Base-by-base conservation (phyloP, 2,888 invertebrate species). In the Coelopa pilipes region DNA sequence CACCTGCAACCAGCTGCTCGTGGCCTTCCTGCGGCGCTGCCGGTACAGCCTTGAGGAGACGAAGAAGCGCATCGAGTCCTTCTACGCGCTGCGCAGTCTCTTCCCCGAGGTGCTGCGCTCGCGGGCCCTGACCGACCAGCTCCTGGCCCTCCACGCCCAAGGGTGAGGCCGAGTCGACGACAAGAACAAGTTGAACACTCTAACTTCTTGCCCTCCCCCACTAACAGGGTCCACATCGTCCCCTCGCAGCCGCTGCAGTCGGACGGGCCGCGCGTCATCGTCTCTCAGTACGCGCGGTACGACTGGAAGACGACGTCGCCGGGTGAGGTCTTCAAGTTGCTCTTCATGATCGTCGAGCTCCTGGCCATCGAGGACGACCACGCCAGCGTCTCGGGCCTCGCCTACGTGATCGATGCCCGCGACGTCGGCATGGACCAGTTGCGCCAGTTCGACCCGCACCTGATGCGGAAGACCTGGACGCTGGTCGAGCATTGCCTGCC, bases 361-460 rank as follows among this genome's bases (percentile, higher is more conserved):
- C 72, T 84, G 47, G 82, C 81, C 10, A 73, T 82, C 70, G 81
- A 85, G 67, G 83, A 81, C 55, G 81, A 83, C 12, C 79, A 80
- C 75, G 79, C 83, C 1, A 79, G 78, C 7, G 73, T 84, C 0
- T 72, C 79, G 5, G 86, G 85, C 0, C 55, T 84, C 0, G 76
- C 79, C 0, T 82, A 78, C 50, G 79, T 85, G 0, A 80, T 84
- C 1, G 86, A 85, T 72, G 79, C 79, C 0, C 79, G 83, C 0
- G 83, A 84, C 73, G 82, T 82, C 0, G 81, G 65, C 72, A 77
- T 82, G 78, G 82, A 85, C 59, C 85, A 83, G 69, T 82, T 83
- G 80, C 50, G 81, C 74, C 84, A 83, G 21, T 82, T 80, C 24
- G 82, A 85, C 76, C 81, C 82, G 0, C 80, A 79, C 68, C 73